These are phyloP conservation scores for Gadus chalcogrammus DNA, from an alignment of 2,113 vertebrate species.

Conservation along the genomic window DNA sequence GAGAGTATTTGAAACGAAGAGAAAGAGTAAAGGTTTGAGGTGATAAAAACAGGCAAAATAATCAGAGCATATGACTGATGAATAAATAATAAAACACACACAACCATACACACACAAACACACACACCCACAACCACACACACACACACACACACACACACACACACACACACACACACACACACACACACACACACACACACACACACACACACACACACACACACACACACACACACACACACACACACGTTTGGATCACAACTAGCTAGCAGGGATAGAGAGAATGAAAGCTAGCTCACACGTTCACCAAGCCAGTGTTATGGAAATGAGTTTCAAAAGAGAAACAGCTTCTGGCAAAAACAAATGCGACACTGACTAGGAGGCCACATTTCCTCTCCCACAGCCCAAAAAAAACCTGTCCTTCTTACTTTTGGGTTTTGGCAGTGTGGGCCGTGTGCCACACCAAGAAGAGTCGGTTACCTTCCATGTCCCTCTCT, in stretches of 20 bases:
- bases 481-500: not conserved
- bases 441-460: constrained; percentile 7
- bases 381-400: constrained; percentile 21
- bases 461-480: constrained; percentile 4
- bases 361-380: constrained; percentile 15
- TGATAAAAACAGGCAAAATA: too few species aligned
- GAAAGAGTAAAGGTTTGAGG: too few species aligned
- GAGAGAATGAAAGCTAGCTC: constrained; percentile 12
- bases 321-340: constrained; percentile 40
- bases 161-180: too few species aligned
- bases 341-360: constrained; percentile 31
- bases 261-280: constrained; percentile 20
- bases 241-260: constrained; percentile 22
- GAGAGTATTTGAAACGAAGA: too few species aligned
- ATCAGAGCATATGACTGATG: too few species aligned
- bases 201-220: too few species aligned
- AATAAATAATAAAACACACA: too few species aligned
- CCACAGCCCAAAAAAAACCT: constrained; percentile 4
- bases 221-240: constrained; percentile 4
- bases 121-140: too few species aligned
- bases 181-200: too few species aligned
- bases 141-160: too few species aligned
- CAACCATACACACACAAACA: too few species aligned
- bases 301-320: constrained; percentile 43
- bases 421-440: not conserved